Evolutionary conservation across 2,888 invertebrate genomes (phyloP).

Genomic region (Patella pellucida): DNA sequence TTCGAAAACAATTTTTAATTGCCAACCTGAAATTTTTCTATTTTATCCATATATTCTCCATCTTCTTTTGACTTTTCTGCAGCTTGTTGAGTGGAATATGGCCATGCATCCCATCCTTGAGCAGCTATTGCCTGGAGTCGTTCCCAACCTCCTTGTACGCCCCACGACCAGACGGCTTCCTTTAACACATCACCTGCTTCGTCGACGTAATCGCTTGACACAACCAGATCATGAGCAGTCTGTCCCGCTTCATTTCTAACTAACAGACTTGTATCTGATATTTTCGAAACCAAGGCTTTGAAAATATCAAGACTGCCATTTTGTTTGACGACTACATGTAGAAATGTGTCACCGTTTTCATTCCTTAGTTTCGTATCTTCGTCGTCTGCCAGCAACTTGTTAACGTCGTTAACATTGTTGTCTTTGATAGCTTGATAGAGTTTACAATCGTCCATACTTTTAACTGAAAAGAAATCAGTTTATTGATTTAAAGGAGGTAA

Average conservation of each 20-base stretch:
- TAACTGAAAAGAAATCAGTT: no score
- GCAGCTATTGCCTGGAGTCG: constrained; percentile 36
- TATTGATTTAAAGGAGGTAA: no score
- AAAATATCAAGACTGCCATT: constrained; percentile 41
- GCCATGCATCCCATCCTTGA: constrained; percentile 45
- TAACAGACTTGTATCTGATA: constrained; percentile 34
- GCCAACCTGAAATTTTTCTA: constrained; percentile 40
- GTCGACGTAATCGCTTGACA: constrained; percentile 32
- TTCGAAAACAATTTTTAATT: neutral
- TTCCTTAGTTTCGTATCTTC: constrained; percentile 37
- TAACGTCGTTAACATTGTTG: constrained; percentile 38
- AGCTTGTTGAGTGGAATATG: constrained; percentile 33
- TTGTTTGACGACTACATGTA: constrained; percentile 43
- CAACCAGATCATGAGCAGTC: constrained; percentile 45
- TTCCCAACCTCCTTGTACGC: constrained; percentile 22
- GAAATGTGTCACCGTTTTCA: constrained; percentile 39
- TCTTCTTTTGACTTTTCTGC: constrained; percentile 33
- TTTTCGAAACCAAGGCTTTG: constrained; percentile 43
- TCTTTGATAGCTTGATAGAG: constrained; percentile 42
- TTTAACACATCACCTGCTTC: constrained; percentile 37
- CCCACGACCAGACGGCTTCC: constrained; percentile 28
- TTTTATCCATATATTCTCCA: constrained; percentile 34
- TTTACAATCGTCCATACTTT: constrained; percentile 29
- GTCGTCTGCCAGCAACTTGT: constrained; percentile 35
- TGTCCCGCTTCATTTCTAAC: constrained; percentile 43